These are phyloP conservation scores for Melieria omissa DNA, from an alignment of 2,888 invertebrate species.

Conservation along the genomic window DNA sequence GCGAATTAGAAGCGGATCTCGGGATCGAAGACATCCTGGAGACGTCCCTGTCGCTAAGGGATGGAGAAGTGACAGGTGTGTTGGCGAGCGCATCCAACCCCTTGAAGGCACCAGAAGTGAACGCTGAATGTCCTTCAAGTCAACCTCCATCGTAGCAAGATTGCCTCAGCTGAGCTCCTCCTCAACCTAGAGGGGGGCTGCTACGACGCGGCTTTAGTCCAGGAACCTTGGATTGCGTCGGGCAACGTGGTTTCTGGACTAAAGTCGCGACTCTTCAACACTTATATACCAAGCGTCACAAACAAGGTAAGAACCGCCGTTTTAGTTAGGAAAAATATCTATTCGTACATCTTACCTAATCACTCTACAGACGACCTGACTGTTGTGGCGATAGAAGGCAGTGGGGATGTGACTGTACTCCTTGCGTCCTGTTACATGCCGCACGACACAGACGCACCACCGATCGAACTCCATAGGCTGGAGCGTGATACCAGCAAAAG, in stretches of 20 bases:
- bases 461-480: conserved; percentile 5
- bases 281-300: not conserved
- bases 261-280: conserved; percentile 8
- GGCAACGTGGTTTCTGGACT: conserved; percentile 20
- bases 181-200: conserved; percentile 2
- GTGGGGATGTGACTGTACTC: not conserved
- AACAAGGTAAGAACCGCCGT: conserved; percentile 18
- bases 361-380: conserved; percentile 9
- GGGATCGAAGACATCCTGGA: conserved; percentile 7
- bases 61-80: not conserved
- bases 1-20: not conserved
- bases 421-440: conserved; percentile 8
- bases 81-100: conserved; percentile 7
- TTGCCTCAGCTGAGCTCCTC: conserved; percentile 13
- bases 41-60: not conserved
- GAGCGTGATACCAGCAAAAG: not conserved
- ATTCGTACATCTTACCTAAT: conserved; percentile 5
- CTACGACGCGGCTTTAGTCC: conserved; percentile 13
- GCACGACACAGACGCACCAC: not conserved
- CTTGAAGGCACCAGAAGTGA: not conserved
- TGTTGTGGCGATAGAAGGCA: not conserved
- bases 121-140: conserved; percentile 16
- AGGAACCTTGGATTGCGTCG: too few relatives aligned
- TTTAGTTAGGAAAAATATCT: conserved; percentile 9
- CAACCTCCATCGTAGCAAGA: not conserved